Evolutionary conservation across 2,797 vertebrate genomes (phyloP).

Genomic region (Acanthiza pusilla): DNA sequence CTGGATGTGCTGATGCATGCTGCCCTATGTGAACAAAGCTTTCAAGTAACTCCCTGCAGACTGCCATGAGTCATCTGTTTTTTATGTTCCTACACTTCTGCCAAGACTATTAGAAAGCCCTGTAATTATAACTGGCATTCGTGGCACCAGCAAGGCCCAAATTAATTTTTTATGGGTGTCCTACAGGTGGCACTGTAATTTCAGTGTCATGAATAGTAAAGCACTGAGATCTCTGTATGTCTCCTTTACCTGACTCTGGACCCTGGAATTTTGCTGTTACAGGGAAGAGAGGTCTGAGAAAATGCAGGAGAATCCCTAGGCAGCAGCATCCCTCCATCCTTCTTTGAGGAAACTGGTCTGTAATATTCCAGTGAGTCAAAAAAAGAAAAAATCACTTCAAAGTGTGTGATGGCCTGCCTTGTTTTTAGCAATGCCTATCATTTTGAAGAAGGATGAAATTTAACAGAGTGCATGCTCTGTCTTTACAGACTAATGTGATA

Average conservation of each 20-base stretch:
- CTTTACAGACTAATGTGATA: neutral
- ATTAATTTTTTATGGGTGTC: neutral
- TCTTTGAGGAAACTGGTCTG: neutral
- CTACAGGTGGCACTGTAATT: slow-evolving; percentile 60
- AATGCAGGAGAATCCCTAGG: neutral
- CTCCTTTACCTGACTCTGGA: neutral
- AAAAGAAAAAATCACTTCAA: neutral
- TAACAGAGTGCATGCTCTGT: neutral
- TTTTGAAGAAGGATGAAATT: neutral
- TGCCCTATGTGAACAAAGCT: neutral
- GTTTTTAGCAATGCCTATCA: neutral
- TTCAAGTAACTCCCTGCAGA: neutral
- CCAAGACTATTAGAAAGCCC: neutral
- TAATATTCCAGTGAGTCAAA: neutral
- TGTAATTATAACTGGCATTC: neutral
- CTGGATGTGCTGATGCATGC: neutral
- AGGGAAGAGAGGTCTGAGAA: neutral
- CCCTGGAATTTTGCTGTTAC: neutral
- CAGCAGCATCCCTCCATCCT: neutral
- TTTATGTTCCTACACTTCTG: neutral
- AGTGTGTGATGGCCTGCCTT: neutral
- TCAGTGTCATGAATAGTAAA: neutral
- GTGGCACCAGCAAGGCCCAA: neutral
- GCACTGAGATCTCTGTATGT: neutral
- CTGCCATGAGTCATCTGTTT: neutral